Conservation (phyloP, 1,140 invertebrate genomes). For the Phocides pigmalion region DNA sequence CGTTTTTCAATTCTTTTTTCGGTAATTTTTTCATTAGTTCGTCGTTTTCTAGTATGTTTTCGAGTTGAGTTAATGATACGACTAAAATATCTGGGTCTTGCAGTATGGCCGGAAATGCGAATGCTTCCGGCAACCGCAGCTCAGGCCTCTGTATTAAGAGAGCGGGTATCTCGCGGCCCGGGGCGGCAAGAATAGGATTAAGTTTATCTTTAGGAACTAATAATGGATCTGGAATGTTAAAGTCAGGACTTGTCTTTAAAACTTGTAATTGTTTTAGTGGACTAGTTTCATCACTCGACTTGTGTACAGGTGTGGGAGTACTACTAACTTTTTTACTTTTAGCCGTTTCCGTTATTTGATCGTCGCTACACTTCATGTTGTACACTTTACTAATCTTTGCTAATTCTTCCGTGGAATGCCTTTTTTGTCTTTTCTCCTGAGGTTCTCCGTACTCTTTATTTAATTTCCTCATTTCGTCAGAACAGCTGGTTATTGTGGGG, state of each 20-base stretch:
- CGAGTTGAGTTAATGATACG: conserved; percentile 90
- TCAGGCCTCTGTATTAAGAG: conserved; percentile 88
- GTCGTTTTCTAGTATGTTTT: conserved; percentile 87
- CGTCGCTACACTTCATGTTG: conserved; percentile 63
- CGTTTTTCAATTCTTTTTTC: conserved; percentile 38
- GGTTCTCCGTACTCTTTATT: conserved; percentile 83
- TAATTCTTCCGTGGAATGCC: conserved; percentile 75
- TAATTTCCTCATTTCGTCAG: conserved; percentile 84
- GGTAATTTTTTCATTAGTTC: conserved; percentile 66
- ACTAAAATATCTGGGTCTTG: conserved; percentile 91
- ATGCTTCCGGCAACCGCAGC: conserved; percentile 88
- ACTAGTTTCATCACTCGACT: conserved; percentile 83
- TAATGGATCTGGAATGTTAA: conserved; percentile 91
- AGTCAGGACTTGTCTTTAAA: conserved; percentile 87
- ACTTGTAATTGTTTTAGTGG: conserved; percentile 89
- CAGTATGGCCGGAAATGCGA: conserved; percentile 88
- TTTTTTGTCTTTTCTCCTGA: conserved; percentile 84
- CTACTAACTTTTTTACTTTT: conserved; percentile 40
- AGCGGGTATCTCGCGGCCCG: conserved; percentile 90
- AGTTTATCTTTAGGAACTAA: conserved; percentile 90
- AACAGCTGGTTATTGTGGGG: conserved; percentile 85
- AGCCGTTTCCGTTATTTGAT: conserved; percentile 44
- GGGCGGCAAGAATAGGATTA: conserved; percentile 88
- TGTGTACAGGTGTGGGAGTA: conserved; percentile 40
- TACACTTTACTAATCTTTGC: conserved; percentile 75